Evolutionary conservation across 2,113 vertebrate species (phyloP).

Genomic region (Rutilus rutilus): DNA sequence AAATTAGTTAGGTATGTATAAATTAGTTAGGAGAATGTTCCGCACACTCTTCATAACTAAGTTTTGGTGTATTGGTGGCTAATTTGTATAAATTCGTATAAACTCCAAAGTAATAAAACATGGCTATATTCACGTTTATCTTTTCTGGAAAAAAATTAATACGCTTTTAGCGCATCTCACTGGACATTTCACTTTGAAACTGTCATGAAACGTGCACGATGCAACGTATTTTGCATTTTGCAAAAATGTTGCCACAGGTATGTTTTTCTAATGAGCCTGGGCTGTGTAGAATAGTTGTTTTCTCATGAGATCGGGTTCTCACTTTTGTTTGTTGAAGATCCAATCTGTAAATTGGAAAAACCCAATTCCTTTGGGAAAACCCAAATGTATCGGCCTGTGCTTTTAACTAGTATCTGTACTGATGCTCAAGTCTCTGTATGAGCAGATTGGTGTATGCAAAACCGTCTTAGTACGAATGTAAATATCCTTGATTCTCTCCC

Average conservation of each 20-base stretch:
- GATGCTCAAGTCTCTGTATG: not conserved
- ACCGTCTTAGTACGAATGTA: not conserved
- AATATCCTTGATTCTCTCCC: constrained; percentile 32
- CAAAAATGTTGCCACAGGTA: too few species aligned
- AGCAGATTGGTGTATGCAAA: constrained; percentile 17
- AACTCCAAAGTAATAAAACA: too few species aligned
- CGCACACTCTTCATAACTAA: not conserved
- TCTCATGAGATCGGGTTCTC: not conserved
- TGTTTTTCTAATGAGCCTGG: too few species aligned
- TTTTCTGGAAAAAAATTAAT: too few species aligned
- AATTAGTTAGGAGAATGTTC: not conserved
- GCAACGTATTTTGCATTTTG: too few species aligned
- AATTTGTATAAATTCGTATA: not conserved
- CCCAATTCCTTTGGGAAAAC: not conserved
- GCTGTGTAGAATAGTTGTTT: not conserved
- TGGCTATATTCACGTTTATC: too few species aligned
- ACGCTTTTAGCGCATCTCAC: too few species aligned
- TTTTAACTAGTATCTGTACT: not conserved
- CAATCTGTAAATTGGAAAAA: not conserved
- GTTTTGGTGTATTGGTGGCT: not conserved
- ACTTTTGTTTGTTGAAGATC: not conserved
- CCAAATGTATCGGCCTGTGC: not conserved
- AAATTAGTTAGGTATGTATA: not conserved
- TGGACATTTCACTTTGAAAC: too few species aligned
- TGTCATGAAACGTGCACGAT: too few species aligned